phyloP scores from a whole-genome alignment of 2,113 vertebrate species.

The Dolichallabes microphthalmus region DNA sequence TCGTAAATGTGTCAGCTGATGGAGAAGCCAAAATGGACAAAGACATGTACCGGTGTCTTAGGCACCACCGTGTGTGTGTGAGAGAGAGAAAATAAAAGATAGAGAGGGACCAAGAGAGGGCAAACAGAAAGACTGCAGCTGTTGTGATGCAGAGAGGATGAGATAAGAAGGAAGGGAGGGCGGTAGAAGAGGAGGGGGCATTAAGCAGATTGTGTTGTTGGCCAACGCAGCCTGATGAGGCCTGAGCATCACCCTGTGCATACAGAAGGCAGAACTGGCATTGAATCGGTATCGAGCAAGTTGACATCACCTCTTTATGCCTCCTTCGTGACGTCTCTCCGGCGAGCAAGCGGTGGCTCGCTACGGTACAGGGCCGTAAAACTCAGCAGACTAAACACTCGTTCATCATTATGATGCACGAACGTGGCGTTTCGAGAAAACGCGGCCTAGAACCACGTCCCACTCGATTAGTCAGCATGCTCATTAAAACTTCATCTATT shows the following conservation, averaged over 20 bases:
- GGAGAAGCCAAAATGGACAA: constrained; percentile 49
- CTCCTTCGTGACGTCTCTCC: constrained; percentile 51
- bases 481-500: constrained; percentile 75
- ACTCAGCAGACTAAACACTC: constrained; percentile 75
- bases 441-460: constrained; percentile 57
- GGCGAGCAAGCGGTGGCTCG: constrained; percentile 57
- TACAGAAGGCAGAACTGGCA: constrained; percentile 65
- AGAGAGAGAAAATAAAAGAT: neutral
- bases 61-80: constrained; percentile 13
- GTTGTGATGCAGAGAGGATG: constrained; percentile 57
- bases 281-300: constrained; percentile 62
- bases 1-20: constrained; percentile 62
- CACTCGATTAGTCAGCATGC: constrained; percentile 68
- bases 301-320: constrained; percentile 66
- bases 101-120: neutral
- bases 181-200: constrained; percentile 59
- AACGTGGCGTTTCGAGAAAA: constrained; percentile 60
- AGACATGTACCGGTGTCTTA: constrained; percentile 46
- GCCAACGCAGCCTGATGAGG: constrained; percentile 71
- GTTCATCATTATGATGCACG: constrained; percentile 69
- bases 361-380: constrained; percentile 69
- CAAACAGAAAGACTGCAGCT: constrained; percentile 32
- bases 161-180: constrained; percentile 59
- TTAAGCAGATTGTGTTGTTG: constrained; percentile 73
- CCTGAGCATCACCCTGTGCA: constrained; percentile 63